Conservation (phyloP, 2,888 invertebrate genomes). For the Prenolepis imparis region DNA sequence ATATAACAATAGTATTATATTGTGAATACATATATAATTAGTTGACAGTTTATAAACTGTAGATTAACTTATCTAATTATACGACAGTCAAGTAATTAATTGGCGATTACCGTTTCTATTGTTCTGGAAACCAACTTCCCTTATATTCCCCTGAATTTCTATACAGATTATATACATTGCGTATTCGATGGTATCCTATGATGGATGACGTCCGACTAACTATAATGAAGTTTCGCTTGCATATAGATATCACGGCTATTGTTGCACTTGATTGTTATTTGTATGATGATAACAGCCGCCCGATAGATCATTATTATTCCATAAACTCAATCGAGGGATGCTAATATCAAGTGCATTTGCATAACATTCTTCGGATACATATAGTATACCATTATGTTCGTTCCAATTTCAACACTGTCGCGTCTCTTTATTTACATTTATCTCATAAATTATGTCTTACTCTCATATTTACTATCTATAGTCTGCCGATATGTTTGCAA, state of each 20-base stretch:
- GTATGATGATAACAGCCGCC: slow-evolving; percentile 45
- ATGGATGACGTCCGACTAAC: slow-evolving; percentile 43
- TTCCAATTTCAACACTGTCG: not conserved
- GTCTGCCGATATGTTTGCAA: not conserved
- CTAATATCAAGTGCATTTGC: slow-evolving; percentile 38
- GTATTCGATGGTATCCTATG: slow-evolving; percentile 14
- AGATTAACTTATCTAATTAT: not conserved
- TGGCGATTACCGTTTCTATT: not conserved
- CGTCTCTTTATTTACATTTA: slow-evolving; percentile 8
- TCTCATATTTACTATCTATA: not conserved
- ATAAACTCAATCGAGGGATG: slow-evolving; percentile 45
- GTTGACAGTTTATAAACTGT: not conserved
- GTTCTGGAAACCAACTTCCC: not conserved
- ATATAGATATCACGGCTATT: slow-evolving; percentile 23
- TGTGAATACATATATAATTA: not conserved
- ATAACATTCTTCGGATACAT: slow-evolving; percentile 10
- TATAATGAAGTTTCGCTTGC: slow-evolving; percentile 56
- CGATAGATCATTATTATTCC: slow-evolving; percentile 55
- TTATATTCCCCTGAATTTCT: slow-evolving; percentile 6
- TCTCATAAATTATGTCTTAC: not conserved
- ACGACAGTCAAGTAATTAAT: not conserved
- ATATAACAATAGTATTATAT: not conserved
- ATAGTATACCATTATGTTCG: slow-evolving; percentile 5
- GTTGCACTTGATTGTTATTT: slow-evolving; percentile 41
- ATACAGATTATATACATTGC: slow-evolving; percentile 17